Evolutionary conservation across 2,888 invertebrate genomes (phyloP), one percentile per base, ranked within the genome.

Genomic region (Osmoderma eremita): DNA sequence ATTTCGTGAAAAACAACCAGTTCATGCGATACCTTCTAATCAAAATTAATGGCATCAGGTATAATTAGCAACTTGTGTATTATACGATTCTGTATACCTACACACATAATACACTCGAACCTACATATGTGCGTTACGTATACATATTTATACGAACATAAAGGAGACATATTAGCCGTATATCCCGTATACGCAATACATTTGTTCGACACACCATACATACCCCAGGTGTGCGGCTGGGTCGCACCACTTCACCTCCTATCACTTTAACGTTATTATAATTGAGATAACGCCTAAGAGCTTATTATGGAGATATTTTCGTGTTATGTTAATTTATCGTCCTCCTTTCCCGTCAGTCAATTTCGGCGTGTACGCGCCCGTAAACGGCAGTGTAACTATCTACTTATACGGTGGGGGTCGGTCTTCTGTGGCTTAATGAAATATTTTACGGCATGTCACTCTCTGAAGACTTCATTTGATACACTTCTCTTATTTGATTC

Each of bases 361-460:
- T 38, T 39, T 54, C 53, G 53, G 38, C 38, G 53, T 53, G 56
- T 56, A 42, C 56, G 20, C 15, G 18, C 30, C 24, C 15, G 15
- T 30, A 61, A 10, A 30, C 30, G 30, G 45, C 45, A 45, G 58
- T n/a, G n/a, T 56, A 49, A 65, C 58, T 48, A 58, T 64, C 30
- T 30, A 30, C 30, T 10, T 5, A 30, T 64, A 49, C 38, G 56
- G 48, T 49, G 54, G 65, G 38, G 65, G 48, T 56, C 65, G 58
- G 65, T 65, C 56, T 58, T 39, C 48, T 58, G 65, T 65, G 38
- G 36, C 58, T 66, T 66, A 66, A 66, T 58, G 58, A 58, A 66
- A 66, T 66, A 58, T 50, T 66, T 66, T 50, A 66, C 65, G 65
- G 58, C 41, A 38, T 66, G 65, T 66, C 65, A 58, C 50, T 66